phyloP scores from a whole-genome alignment of 2,797 vertebrate genomes.

The Allobates femoralis region DNA sequence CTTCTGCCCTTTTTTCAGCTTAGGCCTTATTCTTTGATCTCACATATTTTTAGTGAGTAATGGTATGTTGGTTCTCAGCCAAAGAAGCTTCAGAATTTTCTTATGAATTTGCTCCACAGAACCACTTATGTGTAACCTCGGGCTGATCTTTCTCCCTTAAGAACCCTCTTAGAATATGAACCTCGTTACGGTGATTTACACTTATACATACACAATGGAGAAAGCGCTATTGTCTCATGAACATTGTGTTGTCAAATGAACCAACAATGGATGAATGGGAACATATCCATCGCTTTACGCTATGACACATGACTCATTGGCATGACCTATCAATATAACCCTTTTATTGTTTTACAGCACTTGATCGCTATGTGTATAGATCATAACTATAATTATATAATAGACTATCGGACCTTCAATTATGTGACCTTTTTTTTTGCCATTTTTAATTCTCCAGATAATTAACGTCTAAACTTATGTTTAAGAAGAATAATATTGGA shows the following conservation, averaged over 20 bases:
- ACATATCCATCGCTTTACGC: neutral
- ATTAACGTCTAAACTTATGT: neutral
- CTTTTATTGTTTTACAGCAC: constrained; percentile 31
- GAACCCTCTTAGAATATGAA: constrained; percentile 56
- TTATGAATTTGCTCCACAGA: constrained; percentile 59
- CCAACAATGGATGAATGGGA: constrained; percentile 22
- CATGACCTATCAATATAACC: constrained; percentile 30
- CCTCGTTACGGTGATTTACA: constrained; percentile 61
- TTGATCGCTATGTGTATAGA: constrained; percentile 24
- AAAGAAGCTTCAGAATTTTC: constrained; percentile 59
- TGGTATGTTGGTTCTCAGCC: constrained; percentile 57
- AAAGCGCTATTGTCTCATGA: constrained; percentile 42
- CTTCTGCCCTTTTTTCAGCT: constrained; percentile 56
- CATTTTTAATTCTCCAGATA: neutral
- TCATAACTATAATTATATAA: constrained; percentile 31
- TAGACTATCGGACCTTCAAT: constrained; percentile 21
- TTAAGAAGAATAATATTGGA: neutral
- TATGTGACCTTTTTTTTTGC: neutral
- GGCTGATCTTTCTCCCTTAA: constrained; percentile 55
- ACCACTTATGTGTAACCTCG: constrained; percentile 62
- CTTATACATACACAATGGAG: constrained; percentile 44
- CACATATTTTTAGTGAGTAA: constrained; percentile 55
- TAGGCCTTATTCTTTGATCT: constrained; percentile 54
- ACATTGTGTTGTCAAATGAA: constrained; percentile 37
- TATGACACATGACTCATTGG: constrained; percentile 26